phyloP scores from a whole-genome alignment of 2,113 vertebrate species.

The Apeltes quadracus region DNA sequence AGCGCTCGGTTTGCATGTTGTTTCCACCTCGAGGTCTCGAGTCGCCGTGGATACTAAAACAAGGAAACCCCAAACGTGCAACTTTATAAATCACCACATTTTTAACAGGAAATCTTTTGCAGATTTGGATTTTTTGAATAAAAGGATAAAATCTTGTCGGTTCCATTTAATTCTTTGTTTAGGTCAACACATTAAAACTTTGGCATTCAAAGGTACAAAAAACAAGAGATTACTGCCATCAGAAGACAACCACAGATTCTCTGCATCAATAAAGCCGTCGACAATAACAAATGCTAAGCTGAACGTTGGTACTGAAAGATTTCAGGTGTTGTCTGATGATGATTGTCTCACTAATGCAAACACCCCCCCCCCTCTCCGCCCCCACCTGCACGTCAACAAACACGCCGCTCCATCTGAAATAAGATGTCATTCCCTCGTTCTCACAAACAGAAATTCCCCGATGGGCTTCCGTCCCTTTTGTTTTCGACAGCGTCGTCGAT shows the following conservation, averaged over 20 bases:
- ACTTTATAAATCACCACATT: not conserved
- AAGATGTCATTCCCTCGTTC: conserved; percentile 34
- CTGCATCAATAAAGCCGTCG: not conserved
- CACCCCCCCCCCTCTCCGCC: no score
- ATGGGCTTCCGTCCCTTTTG: conserved; percentile 39
- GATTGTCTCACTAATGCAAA: conserved; percentile 22
- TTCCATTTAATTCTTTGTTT: not conserved
- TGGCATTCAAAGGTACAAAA: not conserved
- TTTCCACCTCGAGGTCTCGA: not conserved
- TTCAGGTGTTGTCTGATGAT: not conserved
- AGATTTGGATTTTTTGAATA: not conserved
- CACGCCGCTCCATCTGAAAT: conserved; percentile 12
- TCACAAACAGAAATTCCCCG: conserved; percentile 12
- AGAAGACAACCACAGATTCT: not conserved
- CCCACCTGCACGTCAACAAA: conserved; percentile 48
- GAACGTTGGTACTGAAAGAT: not conserved
- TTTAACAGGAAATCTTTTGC: not conserved
- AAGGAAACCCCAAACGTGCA: no score
- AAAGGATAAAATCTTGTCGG: not conserved
- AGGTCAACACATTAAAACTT: not conserved
- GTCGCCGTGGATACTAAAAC: not conserved
- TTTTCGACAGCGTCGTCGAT: conserved; percentile 51
- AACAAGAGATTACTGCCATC: not conserved
- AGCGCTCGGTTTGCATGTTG: conserved; percentile 17
- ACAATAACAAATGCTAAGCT: not conserved